Base-by-base conservation (phyloP, 2,113 vertebrate species). In the Plotosus lineatus region DNA sequence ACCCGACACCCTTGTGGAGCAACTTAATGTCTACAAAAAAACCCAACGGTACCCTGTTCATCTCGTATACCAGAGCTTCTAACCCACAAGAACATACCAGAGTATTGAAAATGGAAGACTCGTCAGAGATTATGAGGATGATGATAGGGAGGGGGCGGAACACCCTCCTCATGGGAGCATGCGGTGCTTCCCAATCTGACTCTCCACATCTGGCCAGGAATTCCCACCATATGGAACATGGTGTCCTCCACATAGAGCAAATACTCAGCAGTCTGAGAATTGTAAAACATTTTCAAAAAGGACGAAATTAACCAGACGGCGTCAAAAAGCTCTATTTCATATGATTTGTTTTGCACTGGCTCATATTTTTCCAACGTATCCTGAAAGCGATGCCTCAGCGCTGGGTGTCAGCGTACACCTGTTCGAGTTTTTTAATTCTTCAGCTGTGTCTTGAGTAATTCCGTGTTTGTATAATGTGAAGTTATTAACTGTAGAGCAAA, bases 151-250 rank as follows among this genome's bases (percentile, higher is more conserved):
- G 21, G 38, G n/a, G 58, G 38, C 74, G 65, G 71, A 73, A 85
- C 81, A 38, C 81, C 84, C 81, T 85, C 40, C 77, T 83, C 84
- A 9, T 8, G 77, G 84, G 73, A 80, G 46, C 46, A 60, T 4
- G 0, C 44, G 7, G 51, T 53, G 80, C 40, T 85, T 82, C 56
- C 23, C 31, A 46, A 40, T 17, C n/a, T 71, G 61, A 85, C 48
- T 14, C n/a, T 72, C 69, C 69, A 79, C 81, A 85, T 78, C 81
- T 85, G 66, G 77, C 21, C 66, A 85, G 84, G 78, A 80, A 83
- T 85, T 73, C 78, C 81, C 71, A 11, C 58, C 73, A 83, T 77
- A 83, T 77, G 81, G 81, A 66, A 36, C 10, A 56, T 9, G 53
- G 8, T 60, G 36, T 63, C 50, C 60, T 79, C 77, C 61, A 82